These are phyloP conservation scores for Caenorhabditis sulstoni DNA, from an alignment of 2,888 invertebrate species.

Conservation along the genomic window DNA sequence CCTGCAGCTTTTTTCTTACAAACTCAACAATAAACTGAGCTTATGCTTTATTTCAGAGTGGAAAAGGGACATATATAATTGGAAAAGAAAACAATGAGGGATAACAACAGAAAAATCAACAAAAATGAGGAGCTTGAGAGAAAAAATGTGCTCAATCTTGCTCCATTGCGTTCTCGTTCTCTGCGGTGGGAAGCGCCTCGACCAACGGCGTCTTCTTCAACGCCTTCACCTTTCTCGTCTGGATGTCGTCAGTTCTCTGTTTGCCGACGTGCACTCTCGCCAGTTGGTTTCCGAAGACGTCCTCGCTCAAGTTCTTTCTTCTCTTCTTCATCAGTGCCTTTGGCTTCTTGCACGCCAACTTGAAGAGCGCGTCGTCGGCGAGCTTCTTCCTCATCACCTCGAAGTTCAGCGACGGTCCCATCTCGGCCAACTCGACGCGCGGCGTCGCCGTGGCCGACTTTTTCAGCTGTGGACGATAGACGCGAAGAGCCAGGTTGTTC, in stretches of 20 bases:
- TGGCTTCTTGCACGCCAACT: constrained; percentile 72
- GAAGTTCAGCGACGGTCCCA: constrained; percentile 94
- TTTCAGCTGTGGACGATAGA: constrained; percentile 87
- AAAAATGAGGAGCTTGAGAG: constrained; percentile 10
- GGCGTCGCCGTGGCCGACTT: constrained; percentile 93
- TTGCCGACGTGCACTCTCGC: constrained; percentile 94
- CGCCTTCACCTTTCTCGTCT: constrained; percentile 84
- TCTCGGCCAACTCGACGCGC: constrained; percentile 92
- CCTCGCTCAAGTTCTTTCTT: constrained; percentile 91
- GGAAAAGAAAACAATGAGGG: neutral
- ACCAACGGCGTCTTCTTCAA: constrained; percentile 67
- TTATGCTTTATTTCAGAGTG: neutral
- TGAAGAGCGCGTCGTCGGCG: constrained; percentile 89
- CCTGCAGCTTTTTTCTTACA: constrained; percentile 2
- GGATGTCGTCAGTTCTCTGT: constrained; percentile 89
- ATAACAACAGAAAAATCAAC: constrained; percentile 31
- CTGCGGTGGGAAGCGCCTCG: constrained; percentile 21
- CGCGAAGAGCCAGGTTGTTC: constrained; percentile 75
- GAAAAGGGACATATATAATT: neutral
- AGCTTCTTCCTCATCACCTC: constrained; percentile 88
- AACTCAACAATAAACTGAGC: neutral
- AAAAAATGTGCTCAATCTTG: constrained; percentile 1
- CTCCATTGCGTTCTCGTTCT: constrained; percentile 37
- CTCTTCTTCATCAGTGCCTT: constrained; percentile 84
- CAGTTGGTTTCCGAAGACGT: constrained; percentile 90